Conservation (phyloP, 1,140 invertebrate species). For the Dendroctonus ponderosae region DNA sequence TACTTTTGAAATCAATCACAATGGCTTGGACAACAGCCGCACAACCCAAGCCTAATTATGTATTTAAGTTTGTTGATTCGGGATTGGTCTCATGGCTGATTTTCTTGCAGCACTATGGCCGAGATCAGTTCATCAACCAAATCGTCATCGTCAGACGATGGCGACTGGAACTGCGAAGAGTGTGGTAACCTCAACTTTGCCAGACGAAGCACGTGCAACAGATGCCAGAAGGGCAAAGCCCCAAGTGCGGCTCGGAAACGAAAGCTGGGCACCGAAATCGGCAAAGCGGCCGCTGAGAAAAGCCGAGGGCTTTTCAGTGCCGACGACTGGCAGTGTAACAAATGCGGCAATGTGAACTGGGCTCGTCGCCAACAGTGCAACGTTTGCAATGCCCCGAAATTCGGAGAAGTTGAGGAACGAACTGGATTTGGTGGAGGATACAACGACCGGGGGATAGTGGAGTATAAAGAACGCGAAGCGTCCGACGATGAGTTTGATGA, state of each 20-base stretch:
- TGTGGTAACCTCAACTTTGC: constrained; percentile 96
- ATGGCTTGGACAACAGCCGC: background rate
- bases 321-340: constrained; percentile 99
- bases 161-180: constrained; percentile 60
- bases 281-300: constrained; percentile 96
- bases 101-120: constrained; percentile 30
- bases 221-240: constrained; percentile 74
- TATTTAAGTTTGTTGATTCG: background rate
- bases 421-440: constrained; percentile 85
- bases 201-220: constrained; percentile 83
- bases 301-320: constrained; percentile 97
- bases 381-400: constrained; percentile 98
- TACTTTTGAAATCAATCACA: background rate
- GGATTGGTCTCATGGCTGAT: background rate
- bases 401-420: constrained; percentile 82
- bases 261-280: constrained; percentile 94
- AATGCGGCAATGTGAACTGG: constrained; percentile 99
- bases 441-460: constrained; percentile 90
- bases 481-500: constrained; percentile 95
- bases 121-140: constrained; percentile 35
- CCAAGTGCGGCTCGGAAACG: constrained; percentile 66
- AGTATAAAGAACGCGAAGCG: constrained; percentile 83
- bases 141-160: constrained; percentile 46
- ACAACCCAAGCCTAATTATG: background rate
- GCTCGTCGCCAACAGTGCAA: constrained; percentile 94